Conservation (phyloP, 2,113 vertebrate genomes). For the Meleagris gallopavo region DNA sequence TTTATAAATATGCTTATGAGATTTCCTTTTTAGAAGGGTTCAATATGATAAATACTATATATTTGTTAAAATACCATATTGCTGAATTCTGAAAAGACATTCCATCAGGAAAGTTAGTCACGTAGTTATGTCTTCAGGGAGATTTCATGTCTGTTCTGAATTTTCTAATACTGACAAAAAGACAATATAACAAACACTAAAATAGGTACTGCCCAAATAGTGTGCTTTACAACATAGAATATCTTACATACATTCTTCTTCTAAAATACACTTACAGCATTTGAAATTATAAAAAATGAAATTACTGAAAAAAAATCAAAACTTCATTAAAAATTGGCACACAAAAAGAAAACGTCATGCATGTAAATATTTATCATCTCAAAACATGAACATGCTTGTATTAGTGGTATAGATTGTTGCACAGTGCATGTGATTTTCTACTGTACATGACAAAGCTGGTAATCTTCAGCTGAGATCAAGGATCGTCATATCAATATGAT, state of each 20-base stretch:
- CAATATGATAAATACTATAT: slow-evolving; percentile 18
- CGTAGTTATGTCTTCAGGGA: not conserved
- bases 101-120: not conserved
- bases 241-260: slow-evolving; percentile 35
- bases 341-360: slow-evolving; percentile 8
- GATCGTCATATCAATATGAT: slow-evolving; percentile 76
- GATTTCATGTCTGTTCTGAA: not conserved
- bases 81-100: slow-evolving; percentile 47
- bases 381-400: slow-evolving; percentile 18
- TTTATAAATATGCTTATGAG: slow-evolving; percentile 44
- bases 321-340: slow-evolving; percentile 10
- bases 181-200: slow-evolving; percentile 8
- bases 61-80: slow-evolving; percentile 38
- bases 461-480: slow-evolving; percentile 65
- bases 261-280: slow-evolving; percentile 7
- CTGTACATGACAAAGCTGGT: slow-evolving; percentile 53
- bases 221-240: slow-evolving; percentile 43
- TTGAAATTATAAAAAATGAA: not conserved
- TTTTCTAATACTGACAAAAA: slow-evolving; percentile 12
- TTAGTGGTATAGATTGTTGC: not conserved
- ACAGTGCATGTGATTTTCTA: slow-evolving; percentile 18
- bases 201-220: not conserved
- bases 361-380: not conserved
- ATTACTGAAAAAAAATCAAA: not conserved
- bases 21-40: slow-evolving; percentile 19